These are phyloP conservation scores for Bagarius yarrelli DNA, from an alignment of 2,113 vertebrate genomes.

Conservation along the genomic window DNA sequence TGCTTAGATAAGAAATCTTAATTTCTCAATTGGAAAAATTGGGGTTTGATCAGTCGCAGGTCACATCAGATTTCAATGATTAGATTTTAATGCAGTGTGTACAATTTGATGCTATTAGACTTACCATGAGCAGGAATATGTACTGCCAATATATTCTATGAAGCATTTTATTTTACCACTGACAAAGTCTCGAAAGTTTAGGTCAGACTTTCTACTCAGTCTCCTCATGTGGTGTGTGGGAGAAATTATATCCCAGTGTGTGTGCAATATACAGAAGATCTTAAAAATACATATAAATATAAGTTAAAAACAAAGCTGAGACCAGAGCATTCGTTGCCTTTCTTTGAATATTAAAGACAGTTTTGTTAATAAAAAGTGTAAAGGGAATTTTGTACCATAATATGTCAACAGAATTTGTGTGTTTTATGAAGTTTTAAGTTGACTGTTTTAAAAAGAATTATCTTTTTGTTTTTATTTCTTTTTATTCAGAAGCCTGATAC, in stretches of 20 bases:
- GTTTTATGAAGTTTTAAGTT: too few species aligned
- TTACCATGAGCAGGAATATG: background rate
- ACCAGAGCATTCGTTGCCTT: background rate
- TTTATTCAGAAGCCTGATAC: conserved; percentile 58
- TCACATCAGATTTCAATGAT: background rate
- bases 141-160: background rate
- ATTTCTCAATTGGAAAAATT: too few species aligned
- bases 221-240: background rate
- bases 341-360: background rate
- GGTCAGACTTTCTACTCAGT: background rate
- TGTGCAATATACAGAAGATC: too few species aligned
- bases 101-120: background rate
- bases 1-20: too few species aligned
- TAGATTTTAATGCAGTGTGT: background rate
- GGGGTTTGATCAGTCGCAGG: background rate
- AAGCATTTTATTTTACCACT: too few species aligned
- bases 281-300: background rate
- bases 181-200: too few species aligned
- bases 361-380: background rate
- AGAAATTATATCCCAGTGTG: background rate
- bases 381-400: background rate
- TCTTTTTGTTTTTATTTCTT: conserved; percentile 51
- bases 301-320: background rate
- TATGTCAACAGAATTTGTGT: background rate
- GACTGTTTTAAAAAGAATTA: conserved; percentile 64